These are phyloP conservation scores for Tragelaphus oryx DNA, from an alignment of 2,797 vertebrate species.

Conservation along the genomic window DNA sequence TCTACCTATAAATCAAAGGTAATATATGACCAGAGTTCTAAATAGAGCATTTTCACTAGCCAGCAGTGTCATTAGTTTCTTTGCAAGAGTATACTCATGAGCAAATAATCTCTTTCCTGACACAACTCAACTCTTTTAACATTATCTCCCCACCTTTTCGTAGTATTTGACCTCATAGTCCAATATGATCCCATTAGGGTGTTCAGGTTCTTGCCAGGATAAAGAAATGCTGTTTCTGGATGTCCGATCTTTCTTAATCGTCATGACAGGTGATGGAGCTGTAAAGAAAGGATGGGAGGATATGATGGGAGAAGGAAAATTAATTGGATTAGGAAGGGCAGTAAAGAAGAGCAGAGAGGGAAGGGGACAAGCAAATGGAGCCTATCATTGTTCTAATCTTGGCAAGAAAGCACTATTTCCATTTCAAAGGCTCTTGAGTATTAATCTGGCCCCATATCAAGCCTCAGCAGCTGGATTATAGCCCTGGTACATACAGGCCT, in stretches of 20 bases:
- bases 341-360: not conserved
- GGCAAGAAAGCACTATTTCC: conserved; percentile 71
- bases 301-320: not conserved
- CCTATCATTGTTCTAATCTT: conserved; percentile 68
- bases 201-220: conserved; percentile 97
- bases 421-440: conserved; percentile 69
- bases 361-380: conserved; percentile 58
- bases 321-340: not conserved
- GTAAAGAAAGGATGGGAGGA: conserved; percentile 51
- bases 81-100: not conserved
- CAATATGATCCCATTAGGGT: conserved; percentile 97
- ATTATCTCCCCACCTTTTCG: conserved; percentile 91
- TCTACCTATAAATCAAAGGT: not conserved
- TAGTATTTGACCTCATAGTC: conserved; percentile 99
- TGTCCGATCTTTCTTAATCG: conserved; percentile 94
- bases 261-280: conserved; percentile 94
- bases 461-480: conserved; percentile 78
- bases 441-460: conserved; percentile 71
- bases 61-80: not conserved
- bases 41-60: not conserved
- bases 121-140: not conserved
- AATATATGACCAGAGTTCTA: not conserved
- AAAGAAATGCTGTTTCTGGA: conserved; percentile 95
- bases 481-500: conserved; percentile 65
- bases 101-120: not conserved